Conservation (phyloP, 2,888 invertebrate species). For the Galeruca laticollis region DNA sequence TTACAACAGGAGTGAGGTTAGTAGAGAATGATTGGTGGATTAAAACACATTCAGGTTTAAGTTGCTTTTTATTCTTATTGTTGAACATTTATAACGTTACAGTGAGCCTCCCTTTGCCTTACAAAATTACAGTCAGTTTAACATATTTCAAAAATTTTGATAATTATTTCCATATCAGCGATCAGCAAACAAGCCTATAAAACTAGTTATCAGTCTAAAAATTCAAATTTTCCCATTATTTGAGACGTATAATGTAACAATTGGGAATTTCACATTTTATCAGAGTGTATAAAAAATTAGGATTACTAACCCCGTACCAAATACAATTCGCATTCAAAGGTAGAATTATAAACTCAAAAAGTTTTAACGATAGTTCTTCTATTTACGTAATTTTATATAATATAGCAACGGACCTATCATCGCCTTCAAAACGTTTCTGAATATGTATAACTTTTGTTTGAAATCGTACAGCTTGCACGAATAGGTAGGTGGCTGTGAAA, state of each 20-base stretch:
- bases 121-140: no score
- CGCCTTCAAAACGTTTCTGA: constrained; percentile 12
- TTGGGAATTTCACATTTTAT: not conserved
- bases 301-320: not conserved
- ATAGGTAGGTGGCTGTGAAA: constrained; percentile 25
- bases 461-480: constrained; percentile 18
- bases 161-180: no score
- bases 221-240: no score
- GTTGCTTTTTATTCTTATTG: no score
- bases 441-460: constrained; percentile 25
- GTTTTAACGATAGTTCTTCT: not conserved
- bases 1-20: no score
- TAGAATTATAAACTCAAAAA: not conserved
- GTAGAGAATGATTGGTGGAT: no score
- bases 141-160: no score
- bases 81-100: no score
- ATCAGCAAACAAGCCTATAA: no score
- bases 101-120: no score
- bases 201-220: no score
- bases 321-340: not conserved
- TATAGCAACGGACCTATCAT: constrained; percentile 1
- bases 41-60: no score
- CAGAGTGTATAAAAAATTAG: not conserved
- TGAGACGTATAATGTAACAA: not conserved
- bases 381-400: not conserved